Base-by-base conservation (phyloP, 2,797 vertebrate genomes). In the Lophotriccus pileatus region DNA sequence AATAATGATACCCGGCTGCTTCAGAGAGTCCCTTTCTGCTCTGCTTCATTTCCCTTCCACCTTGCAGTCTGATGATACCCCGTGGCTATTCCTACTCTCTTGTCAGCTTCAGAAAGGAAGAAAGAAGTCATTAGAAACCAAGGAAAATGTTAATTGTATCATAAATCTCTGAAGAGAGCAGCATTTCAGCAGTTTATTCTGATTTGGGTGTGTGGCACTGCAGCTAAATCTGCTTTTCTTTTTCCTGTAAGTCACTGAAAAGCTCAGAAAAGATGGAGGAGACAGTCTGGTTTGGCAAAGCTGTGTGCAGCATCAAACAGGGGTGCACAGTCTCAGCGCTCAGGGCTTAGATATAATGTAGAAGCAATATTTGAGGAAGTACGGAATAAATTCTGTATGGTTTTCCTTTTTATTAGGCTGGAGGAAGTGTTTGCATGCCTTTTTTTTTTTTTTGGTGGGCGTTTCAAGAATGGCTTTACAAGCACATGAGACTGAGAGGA, bases 131-230 rank as follows among this genome's bases (percentile, higher is more conserved):
- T 96, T 95, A 93, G 94, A 95, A 96, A 93, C 67, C n/a, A 78
- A 90, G 34, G 2, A 87, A 96, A 97, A 97, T 94, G 92, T 95
- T 96, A 97, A 97, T 96, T 91, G 87, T 93, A 12, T 92, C 87
- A 77, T 97, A 93, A 96, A 95, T 96, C 87, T 94, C 89, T 49
- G 82, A 75, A 28, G 59, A 87, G 92, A 94, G 87, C 84, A 70
- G 85, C 74, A 59, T 93, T 93, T 94, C 74, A 60, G 67, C 67
- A 79, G 91, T 91, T 96, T 93, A 50, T 94, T 94, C 87, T 69
- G 87, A 69, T 91, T 93, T 68, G 88, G 64, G 44, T 77, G 56
- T 96, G 77, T 91, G 67, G 44, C 60, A 81, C 53, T 82, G 91
- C 85, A 91, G 83, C 84, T 93, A 70, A 90, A 94, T 85, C 77